Base-by-base conservation (phyloP, 2,888 invertebrate species). In the Cryptus armator region DNA sequence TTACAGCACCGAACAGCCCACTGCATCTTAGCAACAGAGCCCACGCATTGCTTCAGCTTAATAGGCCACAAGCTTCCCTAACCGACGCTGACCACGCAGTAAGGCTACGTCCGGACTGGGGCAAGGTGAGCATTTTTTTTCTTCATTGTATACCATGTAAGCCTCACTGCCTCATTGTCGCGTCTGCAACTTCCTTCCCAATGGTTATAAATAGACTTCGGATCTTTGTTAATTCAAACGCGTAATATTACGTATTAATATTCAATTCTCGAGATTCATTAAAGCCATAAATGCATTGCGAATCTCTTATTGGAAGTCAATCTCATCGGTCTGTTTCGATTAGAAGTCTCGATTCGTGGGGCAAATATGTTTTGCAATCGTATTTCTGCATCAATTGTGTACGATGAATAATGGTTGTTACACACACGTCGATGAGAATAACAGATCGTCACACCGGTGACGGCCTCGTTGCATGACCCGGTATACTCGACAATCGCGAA, bases 31-130 rank as follows among this genome's bases (percentile, higher is more conserved):
- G 96, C 89, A 95, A 96, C 92, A 94, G 96, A 84, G 96, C 96
- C 24, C 95, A 96, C 92, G 96, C 96, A 59, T 94, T 96, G 86
- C 94, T 95, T 83, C 94, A 95, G 86, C 93, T 96, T 87, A 95
- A 95, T 87, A 94, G 95, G 89, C 95, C 94, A 89, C 95, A 95
- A 90, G 96, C 96, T 88, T 96, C 97, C 32, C 93, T 97, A 83
- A 94, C 94, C 78, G 96, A 96, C 92, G 96, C 96, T 85, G 96
- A 96, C 89, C 94, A 94, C 87, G 96, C 96, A 37, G 94, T 96
- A 72, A 94, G 95, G 88, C 92, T 95, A 79, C 94, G 96, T 87
- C 96, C 96, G 68, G 95, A 95, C 87, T 97, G 97, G 95, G 95
- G 96, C 85, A 96, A 96, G 95, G 96, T 96, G 92, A 94, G 92